Evolutionary conservation across 1,140 invertebrate genomes (phyloP).

Genomic region (Hermetia illucens): DNA sequence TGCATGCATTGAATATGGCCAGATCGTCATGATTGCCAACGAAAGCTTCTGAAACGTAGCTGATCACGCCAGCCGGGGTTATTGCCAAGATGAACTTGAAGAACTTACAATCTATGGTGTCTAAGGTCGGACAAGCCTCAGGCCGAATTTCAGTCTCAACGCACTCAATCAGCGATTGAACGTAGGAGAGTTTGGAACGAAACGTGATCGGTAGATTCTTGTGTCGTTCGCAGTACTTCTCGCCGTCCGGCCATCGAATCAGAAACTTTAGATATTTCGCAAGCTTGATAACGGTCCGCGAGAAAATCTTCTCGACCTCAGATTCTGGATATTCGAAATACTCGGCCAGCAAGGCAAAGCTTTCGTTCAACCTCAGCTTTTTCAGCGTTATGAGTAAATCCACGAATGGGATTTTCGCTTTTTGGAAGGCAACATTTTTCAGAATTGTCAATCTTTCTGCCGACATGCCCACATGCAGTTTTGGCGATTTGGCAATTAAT

Average conservation of each 20-base stretch:
- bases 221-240: conserved; percentile 19
- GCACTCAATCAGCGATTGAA: conserved; percentile 25
- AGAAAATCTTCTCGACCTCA: conserved; percentile 19
- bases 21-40: conserved; percentile 22
- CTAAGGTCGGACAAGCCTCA: conserved; percentile 7
- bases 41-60: conserved; percentile 21
- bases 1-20: conserved; percentile 19
- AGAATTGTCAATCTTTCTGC: conserved; percentile 13
- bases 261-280: conserved; percentile 18
- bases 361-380: conserved; percentile 23
- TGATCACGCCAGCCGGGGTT: conserved; percentile 21
- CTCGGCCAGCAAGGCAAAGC: conserved; percentile 19
- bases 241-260: conserved; percentile 21
- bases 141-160: conserved; percentile 18
- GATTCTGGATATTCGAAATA: conserved; percentile 19
- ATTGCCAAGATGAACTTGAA: conserved; percentile 26
- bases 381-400: conserved; percentile 23
- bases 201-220: conserved; percentile 23
- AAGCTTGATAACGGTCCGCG: conserved; percentile 14
- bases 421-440: conserved; percentile 18
- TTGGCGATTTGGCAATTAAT: conserved; percentile 17
- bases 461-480: conserved; percentile 16
- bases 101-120: conserved; percentile 15
- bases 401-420: conserved; percentile 15
- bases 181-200: conserved; percentile 17